These are phyloP conservation scores for Stegodyphus dumicola DNA, from an alignment of 1,140 invertebrate species.

Conservation along the genomic window DNA sequence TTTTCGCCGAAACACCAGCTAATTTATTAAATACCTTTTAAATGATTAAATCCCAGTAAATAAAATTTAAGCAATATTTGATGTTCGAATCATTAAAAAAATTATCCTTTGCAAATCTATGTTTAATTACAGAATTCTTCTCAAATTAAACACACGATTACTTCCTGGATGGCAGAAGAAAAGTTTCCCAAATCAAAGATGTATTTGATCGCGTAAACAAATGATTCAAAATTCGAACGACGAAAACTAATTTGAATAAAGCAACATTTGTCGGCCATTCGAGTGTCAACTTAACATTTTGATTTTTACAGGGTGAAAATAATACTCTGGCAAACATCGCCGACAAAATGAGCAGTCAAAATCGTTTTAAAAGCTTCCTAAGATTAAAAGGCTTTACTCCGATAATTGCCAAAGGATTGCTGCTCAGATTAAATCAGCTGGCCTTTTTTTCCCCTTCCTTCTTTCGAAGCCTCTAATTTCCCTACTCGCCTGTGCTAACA, in stretches of 20 bases:
- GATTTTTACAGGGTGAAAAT: slow-evolving; percentile 30
- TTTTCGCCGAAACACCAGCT: too few relatives aligned
- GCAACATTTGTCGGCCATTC: neutral
- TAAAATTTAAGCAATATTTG: too few relatives aligned
- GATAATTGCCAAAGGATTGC: slow-evolving; percentile 60
- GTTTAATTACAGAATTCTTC: slow-evolving; percentile 17
- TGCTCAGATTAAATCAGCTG: slow-evolving; percentile 55
- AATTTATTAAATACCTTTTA: too few relatives aligned
- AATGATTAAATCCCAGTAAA: too few relatives aligned
- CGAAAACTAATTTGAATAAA: slow-evolving; percentile 9
- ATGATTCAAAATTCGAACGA: neutral
- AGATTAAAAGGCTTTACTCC: slow-evolving; percentile 58
- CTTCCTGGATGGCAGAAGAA: neutral
- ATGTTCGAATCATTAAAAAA: too few relatives aligned
- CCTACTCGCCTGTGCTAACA: slow-evolving; percentile 51
- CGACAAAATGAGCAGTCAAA: slow-evolving; percentile 52
- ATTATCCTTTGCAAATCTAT: neutral
- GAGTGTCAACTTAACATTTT: slow-evolving; percentile 55
- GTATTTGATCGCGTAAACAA: neutral
- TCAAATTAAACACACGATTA: slow-evolving; percentile 23
- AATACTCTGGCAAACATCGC: slow-evolving; percentile 29
- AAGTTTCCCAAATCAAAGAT: neutral
- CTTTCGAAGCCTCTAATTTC: slow-evolving; percentile 10
- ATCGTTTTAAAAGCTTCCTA: slow-evolving; percentile 55
- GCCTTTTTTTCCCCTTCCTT: neutral